Evolutionary conservation across 2,888 invertebrate genomes (phyloP), one percentile per base, ranked within the genome.

Genomic region (Tetheella fluctuosa): DNA sequence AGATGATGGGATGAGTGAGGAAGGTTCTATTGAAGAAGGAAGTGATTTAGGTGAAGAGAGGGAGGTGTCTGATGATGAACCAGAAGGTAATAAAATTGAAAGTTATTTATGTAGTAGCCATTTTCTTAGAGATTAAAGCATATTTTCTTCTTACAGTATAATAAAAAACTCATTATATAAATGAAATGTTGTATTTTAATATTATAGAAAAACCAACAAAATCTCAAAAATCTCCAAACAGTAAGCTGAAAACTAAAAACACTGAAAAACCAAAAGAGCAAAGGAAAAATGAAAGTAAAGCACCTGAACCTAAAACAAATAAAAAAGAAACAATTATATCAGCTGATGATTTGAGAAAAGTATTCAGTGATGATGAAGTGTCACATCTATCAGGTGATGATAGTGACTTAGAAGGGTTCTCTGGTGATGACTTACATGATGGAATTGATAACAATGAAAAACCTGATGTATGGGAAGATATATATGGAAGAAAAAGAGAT

Each of bases 401-500:
- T 69, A 75, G 80, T 61, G 77, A 81, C 60, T 67, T 71, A 58
- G 77, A 77, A 28, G 74, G 58, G 7, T 69, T 62, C 55, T 69
- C 69, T 65, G 76, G 70, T 69, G 80, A 76, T 69, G 84, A 83
- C 10, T 42, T 42, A 42, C 20, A 48, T 59, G 65, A 69, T 62
- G 67, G 70, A 52, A 17, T 12, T 75, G 70, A 77, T 37, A 73
- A 77, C 56, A 82, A 88, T 62, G 64, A 80, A 64, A 86, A 87
- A 64, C 90, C 88, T 63, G 90, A 91, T 79, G 79, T 87, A 4
- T 96, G 96, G 96, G 98, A 99, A 93, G 99, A 99, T 90, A 99
- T 99, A 81, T 99, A 99, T 88, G 99, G 99, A 0, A 94, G 98
- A 63, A 94, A 96, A 71, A 94, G 97, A 70, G 96, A 97, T 80